Base-by-base conservation (phyloP, 2,797 vertebrate species). In the Melanotaenia maccullochi region DNA sequence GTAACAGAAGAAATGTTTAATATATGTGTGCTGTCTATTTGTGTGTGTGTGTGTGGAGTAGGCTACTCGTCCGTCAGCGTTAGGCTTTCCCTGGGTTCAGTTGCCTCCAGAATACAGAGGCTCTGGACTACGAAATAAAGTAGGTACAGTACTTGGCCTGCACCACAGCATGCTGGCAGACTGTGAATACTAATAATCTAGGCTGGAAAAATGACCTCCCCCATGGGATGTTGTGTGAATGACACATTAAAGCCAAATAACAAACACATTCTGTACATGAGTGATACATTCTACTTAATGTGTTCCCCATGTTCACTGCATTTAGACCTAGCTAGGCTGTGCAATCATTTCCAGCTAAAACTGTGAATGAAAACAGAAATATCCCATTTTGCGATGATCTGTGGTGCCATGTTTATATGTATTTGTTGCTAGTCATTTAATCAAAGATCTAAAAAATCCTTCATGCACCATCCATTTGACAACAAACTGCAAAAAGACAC, bases 91-190 rank as follows among this genome's bases (percentile, higher is more conserved):
- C 24, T 93, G 91, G 92, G 93, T 96, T 90, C 95, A 95, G 89
- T 91, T 96, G 82, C 94, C 93, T 91, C 93, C 94, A 72, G 95
- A 96, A 80, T 96, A 96, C 87, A 92, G 95, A 81, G 94, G 93
- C 92, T 93, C 93, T 92, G 92, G 93, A 54, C 67, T 95, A 72
- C 92, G 92, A 88, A 94, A 94, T 85, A 95, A 96, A 96, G 95
- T 95, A 96, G 87, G 94, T 95, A 89, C 52, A 52, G 49, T 24
- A 13, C 86, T 68, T 42, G 47, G 55, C 60, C 61, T 75, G 79
- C 71, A 78, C 61, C 47, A 67, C 40, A 78, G 91, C 90, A 94
- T 92, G 90, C 73, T 86, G 76, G 81, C 63, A 89, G 80, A 68
- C 73, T 81, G 71, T 72, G 75, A 73, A 62, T 69, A 79, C 57